Percentiles rank a stretch among this genome's conserved stretches.
phyloP scores from a whole-genome alignment of 2,113 vertebrate species.

The Proterorhinus semilunaris region DNA sequence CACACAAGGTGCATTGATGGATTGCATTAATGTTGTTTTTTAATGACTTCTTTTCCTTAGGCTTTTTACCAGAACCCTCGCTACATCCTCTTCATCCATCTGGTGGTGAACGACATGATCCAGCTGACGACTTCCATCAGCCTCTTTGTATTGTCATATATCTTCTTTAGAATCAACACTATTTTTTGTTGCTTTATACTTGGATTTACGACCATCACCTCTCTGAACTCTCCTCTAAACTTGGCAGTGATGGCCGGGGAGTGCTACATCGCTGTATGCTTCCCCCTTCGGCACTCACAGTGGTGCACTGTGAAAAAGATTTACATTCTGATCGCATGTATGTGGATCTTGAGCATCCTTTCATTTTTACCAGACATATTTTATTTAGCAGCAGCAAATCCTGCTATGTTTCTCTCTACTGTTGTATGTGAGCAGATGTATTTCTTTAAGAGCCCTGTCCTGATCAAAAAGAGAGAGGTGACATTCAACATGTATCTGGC shows the following conservation, averaged over 20 bases:
- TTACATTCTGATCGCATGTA: slow-evolving; percentile 39
- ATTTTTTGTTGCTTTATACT: not conserved
- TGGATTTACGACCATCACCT: slow-evolving; percentile 34
- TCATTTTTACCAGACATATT: slow-evolving; percentile 57
- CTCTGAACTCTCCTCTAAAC: slow-evolving; percentile 42
- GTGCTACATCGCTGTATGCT: slow-evolving; percentile 59
- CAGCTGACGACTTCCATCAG: slow-evolving; percentile 34
- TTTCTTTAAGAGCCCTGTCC: slow-evolving; percentile 25
- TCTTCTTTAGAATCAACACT: slow-evolving; percentile 6
- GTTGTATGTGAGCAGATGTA: slow-evolving; percentile 30
- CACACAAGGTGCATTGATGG: no score
- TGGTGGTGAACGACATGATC: slow-evolving; percentile 60
- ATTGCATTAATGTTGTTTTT: not conserved
- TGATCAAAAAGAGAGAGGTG: slow-evolving; percentile 41
- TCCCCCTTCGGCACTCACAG: slow-evolving; percentile 53
- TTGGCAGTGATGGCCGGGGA: slow-evolving; percentile 57
- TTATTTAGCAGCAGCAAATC: slow-evolving; percentile 37
- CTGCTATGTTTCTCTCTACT: slow-evolving; percentile 38
- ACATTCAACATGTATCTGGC: slow-evolving; percentile 28
- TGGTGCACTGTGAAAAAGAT: slow-evolving; percentile 56
- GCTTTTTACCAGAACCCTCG: slow-evolving; percentile 62
- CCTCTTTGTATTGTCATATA: slow-evolving; percentile 49
- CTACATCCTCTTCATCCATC: slow-evolving; percentile 67
- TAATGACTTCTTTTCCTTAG: not conserved
- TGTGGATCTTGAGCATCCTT: slow-evolving; percentile 42